Evolutionary conservation across 2,113 vertebrate species (phyloP).

Genomic region (Eleginops maclovinus): DNA sequence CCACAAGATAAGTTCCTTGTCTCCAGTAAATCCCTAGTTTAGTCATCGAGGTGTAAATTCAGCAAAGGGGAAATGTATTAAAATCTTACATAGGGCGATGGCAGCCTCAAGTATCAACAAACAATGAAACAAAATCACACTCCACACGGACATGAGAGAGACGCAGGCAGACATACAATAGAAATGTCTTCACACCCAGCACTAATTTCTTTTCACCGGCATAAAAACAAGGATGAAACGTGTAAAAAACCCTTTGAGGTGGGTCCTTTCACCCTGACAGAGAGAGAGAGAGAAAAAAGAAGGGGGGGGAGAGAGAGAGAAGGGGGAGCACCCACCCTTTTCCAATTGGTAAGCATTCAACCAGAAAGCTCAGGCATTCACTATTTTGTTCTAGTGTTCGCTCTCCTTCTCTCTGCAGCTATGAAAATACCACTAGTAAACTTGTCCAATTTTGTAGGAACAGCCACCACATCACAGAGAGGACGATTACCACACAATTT

Average conservation of each 20-base stretch:
- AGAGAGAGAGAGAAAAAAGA: neutral
- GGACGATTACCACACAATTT: neutral
- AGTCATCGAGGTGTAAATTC: neutral
- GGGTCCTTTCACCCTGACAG: constrained; percentile 58
- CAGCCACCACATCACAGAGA: neutral
- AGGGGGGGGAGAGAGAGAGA: neutral
- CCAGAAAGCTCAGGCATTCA: constrained; percentile 80
- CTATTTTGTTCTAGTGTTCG: constrained; percentile 24
- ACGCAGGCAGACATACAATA: constrained; percentile 26
- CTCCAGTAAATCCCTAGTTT: neutral
- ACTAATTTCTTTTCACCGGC: constrained; percentile 52
- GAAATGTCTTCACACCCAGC: constrained; percentile 57
- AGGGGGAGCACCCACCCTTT: constrained; percentile 69
- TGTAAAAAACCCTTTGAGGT: constrained; percentile 56
- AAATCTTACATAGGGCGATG: neutral
- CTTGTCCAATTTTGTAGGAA: neutral
- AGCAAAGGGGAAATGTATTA: neutral
- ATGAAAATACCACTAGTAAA: constrained; percentile 33
- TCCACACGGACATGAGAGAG: neutral
- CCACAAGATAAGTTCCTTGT: too few relatives aligned
- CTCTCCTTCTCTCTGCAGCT: constrained; percentile 7
- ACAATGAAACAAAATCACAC: neutral
- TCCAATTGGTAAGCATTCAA: constrained; percentile 86
- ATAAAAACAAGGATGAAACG: constrained; percentile 59
- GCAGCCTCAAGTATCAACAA: constrained; percentile 3